phyloP scores from a whole-genome alignment of 2,113 vertebrate species.

The Sylvia atricapilla region DNA sequence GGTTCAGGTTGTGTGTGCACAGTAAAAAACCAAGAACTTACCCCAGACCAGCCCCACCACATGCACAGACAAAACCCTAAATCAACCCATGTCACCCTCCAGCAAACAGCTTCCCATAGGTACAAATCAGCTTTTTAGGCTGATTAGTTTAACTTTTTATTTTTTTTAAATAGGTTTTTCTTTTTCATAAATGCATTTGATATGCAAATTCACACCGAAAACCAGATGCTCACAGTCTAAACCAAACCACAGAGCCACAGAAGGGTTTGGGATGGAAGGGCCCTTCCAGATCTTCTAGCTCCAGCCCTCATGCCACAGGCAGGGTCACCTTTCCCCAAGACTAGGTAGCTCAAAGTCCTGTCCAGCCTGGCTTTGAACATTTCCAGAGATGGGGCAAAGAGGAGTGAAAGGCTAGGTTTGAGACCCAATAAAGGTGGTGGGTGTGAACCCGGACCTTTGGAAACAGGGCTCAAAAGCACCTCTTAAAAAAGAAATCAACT shows the following conservation, averaged over 20 bases:
- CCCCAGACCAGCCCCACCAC: background rate
- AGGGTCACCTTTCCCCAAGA: background rate
- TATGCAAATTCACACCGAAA: background rate
- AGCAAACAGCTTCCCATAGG: background rate
- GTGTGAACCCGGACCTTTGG: background rate
- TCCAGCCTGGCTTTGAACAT: background rate
- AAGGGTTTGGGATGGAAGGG: background rate
- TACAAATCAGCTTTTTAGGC: background rate
- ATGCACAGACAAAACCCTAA: background rate
- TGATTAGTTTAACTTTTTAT: background rate
- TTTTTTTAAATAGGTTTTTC: accelerated
- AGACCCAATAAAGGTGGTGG: accelerated
- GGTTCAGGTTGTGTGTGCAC: accelerated
- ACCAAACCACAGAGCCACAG: background rate
- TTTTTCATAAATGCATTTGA: background rate
- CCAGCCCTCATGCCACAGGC: accelerated
- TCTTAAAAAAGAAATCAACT: background rate
- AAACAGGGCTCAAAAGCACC: background rate
- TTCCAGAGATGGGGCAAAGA: background rate
- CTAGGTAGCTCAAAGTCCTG: background rate
- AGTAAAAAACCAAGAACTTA: background rate
- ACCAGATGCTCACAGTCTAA: background rate
- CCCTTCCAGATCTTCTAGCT: background rate
- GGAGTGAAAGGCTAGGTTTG: background rate
- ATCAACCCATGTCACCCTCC: background rate